Conservation (phyloP, 2,797 vertebrate species). For the Botia kubotai region DNA sequence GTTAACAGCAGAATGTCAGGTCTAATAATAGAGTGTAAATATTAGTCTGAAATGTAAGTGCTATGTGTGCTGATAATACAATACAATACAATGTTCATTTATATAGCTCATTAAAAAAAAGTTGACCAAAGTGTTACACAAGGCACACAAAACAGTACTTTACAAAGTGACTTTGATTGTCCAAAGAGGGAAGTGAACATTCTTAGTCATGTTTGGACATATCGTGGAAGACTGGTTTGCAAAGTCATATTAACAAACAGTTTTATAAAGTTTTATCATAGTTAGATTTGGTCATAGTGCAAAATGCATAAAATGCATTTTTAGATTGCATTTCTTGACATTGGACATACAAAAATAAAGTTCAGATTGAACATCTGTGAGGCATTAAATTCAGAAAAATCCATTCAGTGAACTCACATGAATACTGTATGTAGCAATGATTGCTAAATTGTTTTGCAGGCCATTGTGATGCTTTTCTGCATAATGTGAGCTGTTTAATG, state of each 20-base stretch:
- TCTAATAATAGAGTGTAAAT: too few relatives aligned
- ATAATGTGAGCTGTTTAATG: conserved; percentile 55
- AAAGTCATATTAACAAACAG: not conserved
- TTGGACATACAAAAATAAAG: conserved; percentile 5
- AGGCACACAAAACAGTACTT: not conserved
- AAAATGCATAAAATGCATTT: not conserved
- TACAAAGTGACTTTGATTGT: not conserved
- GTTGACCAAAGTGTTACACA: too few relatives aligned
- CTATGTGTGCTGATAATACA: too few relatives aligned
- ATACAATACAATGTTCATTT: too few relatives aligned
- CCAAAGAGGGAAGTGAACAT: not conserved
- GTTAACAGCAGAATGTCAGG: too few relatives aligned
- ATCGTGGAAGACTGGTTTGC: not conserved
- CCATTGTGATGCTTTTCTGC: conserved; percentile 54
- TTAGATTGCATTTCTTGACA: not conserved
- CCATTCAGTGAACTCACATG: not conserved
- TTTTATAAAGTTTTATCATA: too few relatives aligned
- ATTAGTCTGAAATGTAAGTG: too few relatives aligned
- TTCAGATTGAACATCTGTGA: conserved; percentile 33
- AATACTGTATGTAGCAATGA: conserved; percentile 4
- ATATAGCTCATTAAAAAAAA: too few relatives aligned
- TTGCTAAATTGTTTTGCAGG: conserved; percentile 35
- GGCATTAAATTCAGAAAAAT: conserved; percentile 14
- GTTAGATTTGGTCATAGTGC: too few relatives aligned
- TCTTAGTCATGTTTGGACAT: not conserved